A percentile compares a stretch with the other conserved stretches of the same genome.
phyloP scores from a whole-genome alignment of 2,888 invertebrate genomes.

The Mellilla xanthometata region DNA sequence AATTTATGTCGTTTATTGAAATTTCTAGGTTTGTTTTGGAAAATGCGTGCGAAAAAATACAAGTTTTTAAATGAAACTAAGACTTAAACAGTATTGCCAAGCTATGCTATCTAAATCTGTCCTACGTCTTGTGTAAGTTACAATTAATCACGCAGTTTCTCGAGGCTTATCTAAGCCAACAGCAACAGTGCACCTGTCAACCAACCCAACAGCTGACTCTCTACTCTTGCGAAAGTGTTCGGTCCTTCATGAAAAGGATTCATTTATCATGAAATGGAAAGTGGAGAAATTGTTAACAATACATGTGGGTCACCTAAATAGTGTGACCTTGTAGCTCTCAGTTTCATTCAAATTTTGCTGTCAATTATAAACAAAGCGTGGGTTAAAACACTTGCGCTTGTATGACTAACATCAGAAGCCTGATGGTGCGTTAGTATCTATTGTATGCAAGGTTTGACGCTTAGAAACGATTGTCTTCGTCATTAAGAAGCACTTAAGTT shows the following conservation, averaged over 20 bases:
- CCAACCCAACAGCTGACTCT: background rate
- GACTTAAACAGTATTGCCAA: too few relatives aligned
- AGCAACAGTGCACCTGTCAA: background rate
- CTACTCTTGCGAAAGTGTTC: conserved; percentile 12
- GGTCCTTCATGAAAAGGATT: conserved; percentile 10
- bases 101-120: too few relatives aligned
- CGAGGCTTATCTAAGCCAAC: background rate
- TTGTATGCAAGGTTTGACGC: background rate
- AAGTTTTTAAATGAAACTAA: too few relatives aligned
- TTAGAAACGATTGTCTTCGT: background rate
- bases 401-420: conserved; percentile 2
- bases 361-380: conserved; percentile 11
- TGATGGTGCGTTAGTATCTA: background rate
- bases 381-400: conserved; percentile 16
- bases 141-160: conserved; percentile 4
- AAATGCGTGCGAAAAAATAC: too few relatives aligned
- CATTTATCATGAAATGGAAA: conserved; percentile 20
- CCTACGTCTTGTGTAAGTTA: background rate
- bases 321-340: conserved; percentile 16
- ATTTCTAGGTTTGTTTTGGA: too few relatives aligned
- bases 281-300: conserved; percentile 15
- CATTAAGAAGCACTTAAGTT: background rate
- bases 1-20: too few relatives aligned
- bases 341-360: conserved; percentile 9
- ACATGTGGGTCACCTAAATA: conserved; percentile 14